Evolutionary conservation across 2,113 vertebrate species (phyloP), one percentile per base, ranked within the genome.

Genomic region (Macaca fascicularis): DNA sequence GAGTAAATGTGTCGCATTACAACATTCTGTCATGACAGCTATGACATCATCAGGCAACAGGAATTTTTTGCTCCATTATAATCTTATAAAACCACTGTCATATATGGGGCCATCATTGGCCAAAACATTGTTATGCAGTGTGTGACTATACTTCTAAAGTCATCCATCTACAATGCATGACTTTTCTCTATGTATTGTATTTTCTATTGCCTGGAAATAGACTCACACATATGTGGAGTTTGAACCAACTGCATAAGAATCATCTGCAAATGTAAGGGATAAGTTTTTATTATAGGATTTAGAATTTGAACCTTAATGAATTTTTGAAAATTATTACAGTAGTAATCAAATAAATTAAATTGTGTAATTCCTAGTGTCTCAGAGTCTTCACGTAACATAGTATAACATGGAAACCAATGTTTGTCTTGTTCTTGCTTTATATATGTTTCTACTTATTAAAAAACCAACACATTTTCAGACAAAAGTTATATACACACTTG

Each of bases 21-120:
- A 35, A n/a, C 61, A 64, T 64, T 64, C 61, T n/a, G 67, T n/a
- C 16, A 69, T 35, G 32, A 69, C 32, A 69, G 67, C 16, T 69
- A 69, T 16, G 32, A 69, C 6, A 19, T 69, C 67, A 8, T 8
- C 7, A 19, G 67, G 32, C 16, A 35, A 69, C 32, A n/a, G 32
- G 6, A 69, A 69, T 0, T 69, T n/a, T 69, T 19, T 35, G 30
- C 32, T 69, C 3, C 16, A 35, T 16, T 69, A 69, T n/a, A 69
- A n/a, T 17, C 14, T 69, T n/a, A n/a, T 69, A 17, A 17, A 69
- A 7, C 67, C 67, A 32, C 30, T 17, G 13, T 69, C 14, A 7
- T 19, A 19, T 35, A 69, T 0, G 1, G 32, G 13, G 67, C 67
- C 16, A 19, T 69, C 16, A 19, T 0, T n/a, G 67, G 30, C 14